Conservation (phyloP, 2,888 invertebrate species). For the Nysson spinosus region DNA sequence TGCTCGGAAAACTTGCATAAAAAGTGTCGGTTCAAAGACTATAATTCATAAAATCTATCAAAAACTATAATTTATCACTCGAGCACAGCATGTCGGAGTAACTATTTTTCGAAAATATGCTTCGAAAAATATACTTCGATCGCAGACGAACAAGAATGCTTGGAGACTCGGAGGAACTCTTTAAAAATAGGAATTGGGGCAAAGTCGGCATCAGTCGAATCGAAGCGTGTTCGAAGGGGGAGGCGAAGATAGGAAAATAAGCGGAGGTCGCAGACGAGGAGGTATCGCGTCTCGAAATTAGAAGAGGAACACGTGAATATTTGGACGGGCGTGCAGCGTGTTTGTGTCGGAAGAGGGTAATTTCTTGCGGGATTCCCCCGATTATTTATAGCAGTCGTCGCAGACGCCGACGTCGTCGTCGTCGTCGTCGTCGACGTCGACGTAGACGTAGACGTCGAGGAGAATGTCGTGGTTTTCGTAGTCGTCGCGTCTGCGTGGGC, state of each 20-base stretch:
- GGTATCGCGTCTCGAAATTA: slow-evolving; percentile 32
- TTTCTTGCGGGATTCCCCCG: slow-evolving; percentile 68
- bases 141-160: too few relatives aligned
- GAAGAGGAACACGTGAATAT: slow-evolving; percentile 25
- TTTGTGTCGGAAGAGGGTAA: slow-evolving; percentile 29
- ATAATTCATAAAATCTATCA: too few relatives aligned
- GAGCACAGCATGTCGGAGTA: too few relatives aligned
- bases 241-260: not conserved
- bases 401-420: slow-evolving; percentile 46
- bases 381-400: slow-evolving; percentile 68
- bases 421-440: slow-evolving; percentile 8
- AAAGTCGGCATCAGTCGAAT: too few relatives aligned
- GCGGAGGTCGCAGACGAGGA: not conserved
- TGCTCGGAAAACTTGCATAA: too few relatives aligned
- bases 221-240: too few relatives aligned
- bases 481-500: slow-evolving; percentile 26
- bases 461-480: not conserved
- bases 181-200: slow-evolving; percentile 44
- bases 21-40: too few relatives aligned
- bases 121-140: too few relatives aligned
- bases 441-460: not conserved
- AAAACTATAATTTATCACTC: too few relatives aligned
- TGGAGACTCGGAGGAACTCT: slow-evolving; percentile 18
- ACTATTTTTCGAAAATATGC: too few relatives aligned
- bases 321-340: slow-evolving; percentile 18